Base-by-base conservation (phyloP, 2,888 invertebrate species). In the Eilema sororculum region DNA sequence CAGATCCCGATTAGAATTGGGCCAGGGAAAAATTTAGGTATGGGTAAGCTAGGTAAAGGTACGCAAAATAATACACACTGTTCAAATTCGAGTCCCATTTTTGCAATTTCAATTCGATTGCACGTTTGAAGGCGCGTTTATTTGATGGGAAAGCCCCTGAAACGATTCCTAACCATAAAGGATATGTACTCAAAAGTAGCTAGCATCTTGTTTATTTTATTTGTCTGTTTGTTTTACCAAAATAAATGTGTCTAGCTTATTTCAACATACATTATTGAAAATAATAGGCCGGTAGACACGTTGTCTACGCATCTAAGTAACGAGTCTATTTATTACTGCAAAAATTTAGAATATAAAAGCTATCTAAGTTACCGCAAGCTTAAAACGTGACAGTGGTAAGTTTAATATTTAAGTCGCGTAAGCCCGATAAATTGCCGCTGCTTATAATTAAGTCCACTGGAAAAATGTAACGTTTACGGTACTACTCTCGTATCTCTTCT, bases 371-470 rank as follows among this genome's bases (percentile, higher is more conserved):
- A 52, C 52, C 8, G n/a, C 8, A 52, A 52, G 52, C 52, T 52
- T 52, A 52, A 52, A 52, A 52, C n/a, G 52, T 52, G 52, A n/a
- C 52, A 52, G 52, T 52, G 52, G 52, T 52, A 52, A n/a, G 52
- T n/a, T 52, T 52, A 52, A 52, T 52, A 52, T 52, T 52, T n/a
- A 52, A 52, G 52, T 52, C 52, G 52, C 52, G 52, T 52, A 52
- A 52, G 52, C n/a, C n/a, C 52, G 52, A 52, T 52, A 52, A 58
- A 58, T 58, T 25, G 24, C 13, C 24, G 58, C 16, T 12, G 58
- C 25, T 58, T 25, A 57, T 46, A 52, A 52, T 52, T 52, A n/a
- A 20, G 52, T 52, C 52, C 52, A 20, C n/a, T n/a, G 52, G n/a
- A 52, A n/a, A 52, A 52, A 52, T 52, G n/a, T 3, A 52, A 52